These are phyloP conservation scores for Enteromius viviparus DNA, from an alignment of 2,797 vertebrate species.

Conservation along the genomic window DNA sequence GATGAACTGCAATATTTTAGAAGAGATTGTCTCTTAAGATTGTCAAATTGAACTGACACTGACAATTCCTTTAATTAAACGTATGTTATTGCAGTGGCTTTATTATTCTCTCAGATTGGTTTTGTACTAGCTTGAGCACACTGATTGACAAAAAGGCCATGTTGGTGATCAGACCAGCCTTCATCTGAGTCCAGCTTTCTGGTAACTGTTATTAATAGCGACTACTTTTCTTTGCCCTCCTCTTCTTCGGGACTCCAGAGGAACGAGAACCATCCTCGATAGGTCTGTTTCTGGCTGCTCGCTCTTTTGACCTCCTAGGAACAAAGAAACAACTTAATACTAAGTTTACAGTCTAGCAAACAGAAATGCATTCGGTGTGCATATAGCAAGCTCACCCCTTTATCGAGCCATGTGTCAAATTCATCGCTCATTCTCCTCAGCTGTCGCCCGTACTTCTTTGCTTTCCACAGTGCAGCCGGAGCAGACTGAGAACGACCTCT, in stretches of 20 bases:
- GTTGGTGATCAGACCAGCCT: slow-evolving; percentile 57
- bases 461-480: slow-evolving; percentile 78
- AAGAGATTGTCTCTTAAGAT: slow-evolving; percentile 63
- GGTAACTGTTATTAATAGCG: slow-evolving; percentile 18
- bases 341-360: not conserved
- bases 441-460: slow-evolving; percentile 77
- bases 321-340: not conserved
- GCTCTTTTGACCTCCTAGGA: slow-evolving; percentile 60
- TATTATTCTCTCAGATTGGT: slow-evolving; percentile 16
- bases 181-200: slow-evolving; percentile 25
- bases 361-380: not conserved
- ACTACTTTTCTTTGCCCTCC: slow-evolving; percentile 56
- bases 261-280: slow-evolving; percentile 65
- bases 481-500: slow-evolving; percentile 77
- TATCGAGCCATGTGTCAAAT: slow-evolving; percentile 72
- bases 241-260: slow-evolving; percentile 62
- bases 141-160: slow-evolving; percentile 56
- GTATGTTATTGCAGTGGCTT: slow-evolving; percentile 51
- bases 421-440: slow-evolving; percentile 83
- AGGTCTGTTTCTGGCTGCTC: slow-evolving; percentile 51
- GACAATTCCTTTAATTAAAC: slow-evolving; percentile 31
- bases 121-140: slow-evolving; percentile 47
- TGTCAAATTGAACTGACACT: slow-evolving; percentile 54
- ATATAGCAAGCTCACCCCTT: slow-evolving; percentile 58
- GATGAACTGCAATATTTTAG: slow-evolving; percentile 32